Evolutionary conservation across 2,113 vertebrate genomes (phyloP).

Genomic region (Crotalus viridis): DNA sequence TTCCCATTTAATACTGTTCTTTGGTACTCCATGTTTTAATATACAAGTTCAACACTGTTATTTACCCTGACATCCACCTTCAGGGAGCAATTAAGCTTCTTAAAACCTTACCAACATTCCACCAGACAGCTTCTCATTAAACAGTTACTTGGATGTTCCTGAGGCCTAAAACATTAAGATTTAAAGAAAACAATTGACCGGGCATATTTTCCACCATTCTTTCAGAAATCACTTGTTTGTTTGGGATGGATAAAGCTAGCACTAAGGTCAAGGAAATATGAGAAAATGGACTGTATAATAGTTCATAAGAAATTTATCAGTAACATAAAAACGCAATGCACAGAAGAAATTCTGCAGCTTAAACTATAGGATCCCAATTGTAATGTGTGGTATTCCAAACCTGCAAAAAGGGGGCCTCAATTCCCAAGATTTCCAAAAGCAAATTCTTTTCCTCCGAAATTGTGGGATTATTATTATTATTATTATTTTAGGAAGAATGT

Average conservation of each 20-base stretch:
- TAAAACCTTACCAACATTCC: slow-evolving; percentile 57
- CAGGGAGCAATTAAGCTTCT: slow-evolving; percentile 60
- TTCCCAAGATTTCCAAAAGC: not conserved
- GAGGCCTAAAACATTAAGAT: slow-evolving; percentile 59
- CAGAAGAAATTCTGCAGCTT: not conserved
- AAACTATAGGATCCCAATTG: not conserved
- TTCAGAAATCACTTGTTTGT: slow-evolving; percentile 59
- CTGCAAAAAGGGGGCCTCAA: not conserved
- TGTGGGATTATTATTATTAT: not conserved
- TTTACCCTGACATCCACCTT: slow-evolving; percentile 62
- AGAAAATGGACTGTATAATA: slow-evolving; percentile 47
- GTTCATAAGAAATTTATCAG: slow-evolving; percentile 43
- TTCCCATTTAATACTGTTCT: slow-evolving; percentile 37
- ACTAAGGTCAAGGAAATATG: slow-evolving; percentile 44
- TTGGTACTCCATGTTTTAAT: slow-evolving; percentile 32
- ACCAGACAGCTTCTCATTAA: slow-evolving; percentile 62
- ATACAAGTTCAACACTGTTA: slow-evolving; percentile 42
- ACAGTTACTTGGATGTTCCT: slow-evolving; percentile 58
- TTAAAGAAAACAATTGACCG: slow-evolving; percentile 54
- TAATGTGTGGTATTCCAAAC: not conserved
- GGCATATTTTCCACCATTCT: slow-evolving; percentile 40
- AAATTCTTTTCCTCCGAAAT: not conserved
- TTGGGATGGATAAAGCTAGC: slow-evolving; percentile 49
- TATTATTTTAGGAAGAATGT: not conserved
- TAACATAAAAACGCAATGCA: not conserved